A percentile compares a stretch with the other conserved stretches of the same genome.
Conservation (phyloP, 2,888 invertebrate genomes). For the Chironomus riparius region DNA sequence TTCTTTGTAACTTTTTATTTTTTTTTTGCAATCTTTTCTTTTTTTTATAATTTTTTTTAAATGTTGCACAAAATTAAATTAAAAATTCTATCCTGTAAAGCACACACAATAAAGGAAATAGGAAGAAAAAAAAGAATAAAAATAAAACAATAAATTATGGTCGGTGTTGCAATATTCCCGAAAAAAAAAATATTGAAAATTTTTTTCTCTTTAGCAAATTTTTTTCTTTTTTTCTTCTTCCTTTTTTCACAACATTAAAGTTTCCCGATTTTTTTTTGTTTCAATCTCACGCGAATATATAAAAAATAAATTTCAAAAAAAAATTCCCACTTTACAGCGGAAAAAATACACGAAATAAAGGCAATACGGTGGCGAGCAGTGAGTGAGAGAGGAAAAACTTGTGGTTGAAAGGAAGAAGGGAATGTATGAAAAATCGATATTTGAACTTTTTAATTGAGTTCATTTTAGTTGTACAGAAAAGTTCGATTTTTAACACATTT, state of each 20-base stretch:
- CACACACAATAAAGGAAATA: no score
- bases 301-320: not conserved
- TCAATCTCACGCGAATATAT: not conserved
- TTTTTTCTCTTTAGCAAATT: not conserved
- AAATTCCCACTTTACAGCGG: not conserved
- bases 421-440: conserved; percentile 24
- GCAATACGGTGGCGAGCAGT: not conserved
- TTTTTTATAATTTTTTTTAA: not conserved
- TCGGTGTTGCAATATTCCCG: not conserved
- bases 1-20: not conserved
- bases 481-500: not conserved
- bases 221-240: not conserved
- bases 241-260: not conserved
- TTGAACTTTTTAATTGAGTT: conserved; percentile 22
- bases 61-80: not conserved
- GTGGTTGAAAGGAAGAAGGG: conserved; percentile 4
- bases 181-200: not conserved
- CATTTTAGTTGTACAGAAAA: conserved; percentile 9
- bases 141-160: not conserved
- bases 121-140: not conserved
- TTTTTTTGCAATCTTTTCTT: not conserved
- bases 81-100: not conserved
- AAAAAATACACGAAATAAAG: not conserved
- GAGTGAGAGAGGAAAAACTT: conserved; percentile 8
- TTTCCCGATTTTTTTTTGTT: not conserved